A percentile compares a stretch with the other conserved stretches of the same genome.
Evolutionary conservation across 1,140 invertebrate species (phyloP).

Genomic region (Lepidotrigona ventralis): DNA sequence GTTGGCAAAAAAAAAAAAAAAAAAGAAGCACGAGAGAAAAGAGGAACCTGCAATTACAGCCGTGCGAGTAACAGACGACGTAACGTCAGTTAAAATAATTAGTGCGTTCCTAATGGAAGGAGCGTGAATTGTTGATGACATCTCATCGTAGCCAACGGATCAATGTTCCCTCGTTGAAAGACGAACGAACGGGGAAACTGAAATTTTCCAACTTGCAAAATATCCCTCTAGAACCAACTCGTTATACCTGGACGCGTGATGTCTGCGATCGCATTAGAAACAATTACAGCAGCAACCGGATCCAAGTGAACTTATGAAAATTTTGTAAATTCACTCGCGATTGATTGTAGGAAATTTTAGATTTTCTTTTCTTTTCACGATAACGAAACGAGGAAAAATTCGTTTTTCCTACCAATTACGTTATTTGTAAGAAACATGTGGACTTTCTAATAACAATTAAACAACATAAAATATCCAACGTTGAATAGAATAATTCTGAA

Average conservation of each 20-base stretch:
- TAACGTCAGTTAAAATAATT: slow-evolving; percentile 43
- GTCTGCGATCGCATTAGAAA: not conserved
- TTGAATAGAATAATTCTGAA: not conserved
- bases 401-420: not conserved
- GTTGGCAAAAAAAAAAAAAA: not conserved
- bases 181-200: not conserved
- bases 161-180: slow-evolving; percentile 35
- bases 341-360: not conserved
- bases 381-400: not conserved
- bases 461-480: too few relatives aligned
- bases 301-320: not conserved
- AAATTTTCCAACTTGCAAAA: slow-evolving; percentile 12
- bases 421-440: not conserved
- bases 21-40: not conserved
- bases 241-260: too few relatives aligned
- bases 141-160: slow-evolving; percentile 25
- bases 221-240: not conserved
- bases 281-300: not conserved
- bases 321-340: not conserved
- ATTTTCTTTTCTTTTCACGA: too few relatives aligned
- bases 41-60: not conserved
- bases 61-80: not conserved
- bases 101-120: slow-evolving; percentile 41
- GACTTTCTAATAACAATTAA: not conserved
- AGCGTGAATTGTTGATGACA: slow-evolving; percentile 45